A percentile compares a stretch with the other conserved stretches of the same genome.
These are phyloP conservation scores for Lathamus discolor DNA, from an alignment of 2,113 vertebrate species.

Conservation along the genomic window DNA sequence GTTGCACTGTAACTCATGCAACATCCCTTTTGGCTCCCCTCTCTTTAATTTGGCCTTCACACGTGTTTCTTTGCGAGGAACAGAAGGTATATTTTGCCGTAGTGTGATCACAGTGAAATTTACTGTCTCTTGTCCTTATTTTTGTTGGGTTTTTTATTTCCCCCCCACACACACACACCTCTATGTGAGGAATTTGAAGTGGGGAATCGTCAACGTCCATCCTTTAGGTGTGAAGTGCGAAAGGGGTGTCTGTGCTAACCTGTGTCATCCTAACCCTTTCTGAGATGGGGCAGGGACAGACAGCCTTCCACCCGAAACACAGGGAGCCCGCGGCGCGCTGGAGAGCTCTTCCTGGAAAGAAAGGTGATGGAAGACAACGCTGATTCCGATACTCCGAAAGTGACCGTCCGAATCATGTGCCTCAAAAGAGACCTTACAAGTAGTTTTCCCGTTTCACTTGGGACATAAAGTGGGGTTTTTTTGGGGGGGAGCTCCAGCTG, in stretches of 20 bases:
- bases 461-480: slow-evolving; percentile 38
- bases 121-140: slow-evolving; percentile 77
- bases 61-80: slow-evolving; percentile 75
- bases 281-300: slow-evolving; percentile 58
- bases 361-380: neutral
- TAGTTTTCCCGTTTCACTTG: slow-evolving; percentile 57
- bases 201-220: slow-evolving; percentile 41
- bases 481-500: slow-evolving; percentile 23
- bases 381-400: neutral
- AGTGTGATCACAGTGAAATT: slow-evolving; percentile 83
- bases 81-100: slow-evolving; percentile 78
- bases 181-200: slow-evolving; percentile 63
- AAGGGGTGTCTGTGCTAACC: slow-evolving; percentile 71
- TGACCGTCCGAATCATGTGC: slow-evolving; percentile 45
- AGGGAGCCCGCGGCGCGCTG: fast-evolving
- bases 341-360: neutral
- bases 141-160: neutral
- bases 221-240: slow-evolving; percentile 63
- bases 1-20: slow-evolving; percentile 88
- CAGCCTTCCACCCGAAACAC: neutral
- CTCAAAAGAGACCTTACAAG: slow-evolving; percentile 68
- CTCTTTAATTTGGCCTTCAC: slow-evolving; percentile 84
- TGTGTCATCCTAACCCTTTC: slow-evolving; percentile 66
- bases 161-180: neutral
- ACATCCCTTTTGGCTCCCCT: slow-evolving; percentile 74